Evolutionary conservation across 2,797 vertebrate species (phyloP).

Genomic region (Muscicapa comitata): DNA sequence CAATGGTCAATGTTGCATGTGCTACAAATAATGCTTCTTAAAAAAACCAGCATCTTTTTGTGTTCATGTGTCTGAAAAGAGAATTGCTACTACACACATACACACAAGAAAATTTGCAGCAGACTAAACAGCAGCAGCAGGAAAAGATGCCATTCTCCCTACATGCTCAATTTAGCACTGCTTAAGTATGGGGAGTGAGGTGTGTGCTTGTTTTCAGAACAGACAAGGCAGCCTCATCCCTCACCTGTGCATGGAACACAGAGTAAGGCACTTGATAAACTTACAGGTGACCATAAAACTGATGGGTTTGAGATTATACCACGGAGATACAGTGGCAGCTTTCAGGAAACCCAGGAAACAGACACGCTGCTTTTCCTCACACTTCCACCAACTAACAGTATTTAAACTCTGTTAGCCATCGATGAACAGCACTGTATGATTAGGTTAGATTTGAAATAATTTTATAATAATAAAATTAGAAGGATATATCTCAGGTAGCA

Average conservation of each 20-base stretch:
- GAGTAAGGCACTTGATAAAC: background rate
- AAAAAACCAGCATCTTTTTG: background rate
- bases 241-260: rapidly evolving
- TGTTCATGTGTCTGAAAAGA: background rate
- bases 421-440: background rate
- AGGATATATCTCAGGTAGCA: background rate
- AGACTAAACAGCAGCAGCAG: background rate
- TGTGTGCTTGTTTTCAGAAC: background rate
- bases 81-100: background rate
- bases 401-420: background rate
- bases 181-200: background rate
- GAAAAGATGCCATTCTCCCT: background rate
- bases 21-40: background rate
- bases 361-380: background rate
- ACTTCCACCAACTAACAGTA: background rate
- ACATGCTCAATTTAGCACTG: background rate
- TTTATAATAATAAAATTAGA: background rate
- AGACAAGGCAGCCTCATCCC: background rate
- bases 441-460: background rate
- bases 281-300: background rate
- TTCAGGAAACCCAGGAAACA: background rate
- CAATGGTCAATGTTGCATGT: rapidly evolving
- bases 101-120: background rate
- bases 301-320: background rate
- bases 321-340: background rate